Base-by-base conservation (phyloP, 2,113 vertebrate species). In the Perca flavescens region DNA sequence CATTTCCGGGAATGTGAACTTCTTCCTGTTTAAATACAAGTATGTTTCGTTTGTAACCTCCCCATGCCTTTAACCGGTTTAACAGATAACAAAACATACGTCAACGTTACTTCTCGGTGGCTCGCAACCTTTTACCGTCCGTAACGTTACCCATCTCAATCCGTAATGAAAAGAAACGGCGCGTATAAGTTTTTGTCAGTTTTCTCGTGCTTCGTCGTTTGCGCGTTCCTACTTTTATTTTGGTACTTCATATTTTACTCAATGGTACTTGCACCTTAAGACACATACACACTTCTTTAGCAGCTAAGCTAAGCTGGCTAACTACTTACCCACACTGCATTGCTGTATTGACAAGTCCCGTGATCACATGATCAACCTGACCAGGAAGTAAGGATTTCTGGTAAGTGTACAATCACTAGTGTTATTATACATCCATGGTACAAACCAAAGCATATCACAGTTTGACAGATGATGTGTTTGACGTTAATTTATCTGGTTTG, bases 191-290 rank as follows among this genome's bases (percentile, higher is more conserved):
- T 95, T 68, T 61, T 96, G 31, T 95, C 95, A 0, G 95, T 96
- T 1, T 94, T 95, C 63, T 95, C 95, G 0, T 96, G 91, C 68
- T 84, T 96, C 15, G 3, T 93, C 14, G 91, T 95, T 22, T 91
- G 87, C 28, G 83, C 28, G 1, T 95, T 95, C 34, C 61, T 96
- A 50, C 80, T 94, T 49, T 10, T 93, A 14, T 95, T 96, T 76
- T 95, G 93, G 93, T 92, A 89, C 61, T 92, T 95, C 50, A 73
- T 95, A n/a, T 93, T 96, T 90, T 94, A 96, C 53, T 94, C 95
- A 3, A 82, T 96, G 88, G 1, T 92, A 11, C 57, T 76, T 4
- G 93, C 85, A 2, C 93, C 94, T 0, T 95, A 76, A 87, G 43
- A 10, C 49, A 3, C 14, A 28, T 0, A 4, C 21, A 17, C 6